Percentiles rank a stretch among this genome's conserved stretches.
Evolutionary conservation across 1,140 invertebrate species (phyloP).

Genomic region (Trichoplusia ni): DNA sequence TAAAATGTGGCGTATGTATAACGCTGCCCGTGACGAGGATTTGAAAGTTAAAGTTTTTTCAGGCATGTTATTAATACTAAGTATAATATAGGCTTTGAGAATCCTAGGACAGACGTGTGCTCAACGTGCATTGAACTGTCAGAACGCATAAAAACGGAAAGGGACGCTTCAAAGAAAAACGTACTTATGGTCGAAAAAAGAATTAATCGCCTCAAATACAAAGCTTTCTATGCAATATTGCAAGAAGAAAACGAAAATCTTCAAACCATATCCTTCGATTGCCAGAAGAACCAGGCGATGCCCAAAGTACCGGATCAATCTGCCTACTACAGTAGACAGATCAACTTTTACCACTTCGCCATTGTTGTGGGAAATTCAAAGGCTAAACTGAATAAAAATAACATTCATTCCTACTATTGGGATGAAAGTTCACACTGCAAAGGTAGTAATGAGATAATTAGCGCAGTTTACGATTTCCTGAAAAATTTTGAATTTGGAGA

Average conservation of each 20-base stretch:
- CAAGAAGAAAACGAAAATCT: conserved; percentile 38
- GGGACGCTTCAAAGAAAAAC: conserved; percentile 3
- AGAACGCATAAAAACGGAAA: conserved; percentile 18
- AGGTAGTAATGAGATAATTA: conserved; percentile 27
- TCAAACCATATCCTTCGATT: conserved; percentile 41
- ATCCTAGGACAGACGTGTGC: conserved; percentile 13
- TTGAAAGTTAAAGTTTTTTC: neutral
- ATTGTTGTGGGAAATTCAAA: conserved; percentile 39
- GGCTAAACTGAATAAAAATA: conserved; percentile 42
- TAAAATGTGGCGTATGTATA: neutral
- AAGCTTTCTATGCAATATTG: conserved; percentile 42
- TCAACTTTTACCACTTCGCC: conserved; percentile 44
- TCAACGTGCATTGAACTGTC: conserved; percentile 4
- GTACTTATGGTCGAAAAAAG: conserved; percentile 31
- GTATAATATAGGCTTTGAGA: conserved; percentile 20
- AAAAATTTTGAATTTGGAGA: neutral
- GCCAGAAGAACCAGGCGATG: conserved; percentile 40
- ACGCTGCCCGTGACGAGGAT: neutral
- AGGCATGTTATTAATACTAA: neutral
- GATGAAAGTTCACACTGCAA: conserved; percentile 24
- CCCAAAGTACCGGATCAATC: conserved; percentile 44
- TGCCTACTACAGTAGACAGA: conserved; percentile 41
- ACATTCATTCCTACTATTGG: conserved; percentile 33
- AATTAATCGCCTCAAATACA: conserved; percentile 40
- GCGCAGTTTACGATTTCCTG: conserved; percentile 11